phyloP scores from a whole-genome alignment of 2,113 vertebrate species.

The Brienomyrus brachyistius region DNA sequence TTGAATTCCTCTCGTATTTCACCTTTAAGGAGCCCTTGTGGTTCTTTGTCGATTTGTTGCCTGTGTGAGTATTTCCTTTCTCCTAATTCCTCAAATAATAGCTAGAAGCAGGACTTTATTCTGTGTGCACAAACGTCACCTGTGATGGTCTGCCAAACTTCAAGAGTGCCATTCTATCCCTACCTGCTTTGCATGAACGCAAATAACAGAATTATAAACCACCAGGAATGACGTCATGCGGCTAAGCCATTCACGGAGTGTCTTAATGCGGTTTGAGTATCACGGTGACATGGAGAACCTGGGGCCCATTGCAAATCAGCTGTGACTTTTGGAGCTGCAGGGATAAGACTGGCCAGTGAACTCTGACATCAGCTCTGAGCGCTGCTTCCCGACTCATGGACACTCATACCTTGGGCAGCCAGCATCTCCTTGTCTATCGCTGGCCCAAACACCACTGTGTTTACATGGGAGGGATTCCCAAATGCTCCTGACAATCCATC shows the following conservation, averaged over 20 bases:
- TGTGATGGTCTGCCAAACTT: background rate
- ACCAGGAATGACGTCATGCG: background rate
- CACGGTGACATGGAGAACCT: background rate
- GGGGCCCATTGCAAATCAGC: background rate
- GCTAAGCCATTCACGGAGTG: background rate
- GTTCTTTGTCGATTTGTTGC: background rate
- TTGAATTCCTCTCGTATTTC: background rate
- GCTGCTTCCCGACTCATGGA: background rate
- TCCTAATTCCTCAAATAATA: background rate
- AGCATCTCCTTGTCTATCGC: background rate
- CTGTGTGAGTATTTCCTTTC: background rate
- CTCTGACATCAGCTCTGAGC: background rate
- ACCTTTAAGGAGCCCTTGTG: background rate
- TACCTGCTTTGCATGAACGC: conserved; percentile 4
- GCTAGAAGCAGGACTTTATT: background rate
- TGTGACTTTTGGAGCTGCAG: background rate
- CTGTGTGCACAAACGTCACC: background rate
- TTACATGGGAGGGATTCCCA: background rate
- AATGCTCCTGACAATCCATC: background rate
- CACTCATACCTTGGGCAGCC: background rate
- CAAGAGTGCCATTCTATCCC: background rate
- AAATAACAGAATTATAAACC: background rate
- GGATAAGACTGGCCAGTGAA: background rate
- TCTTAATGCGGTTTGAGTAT: background rate
- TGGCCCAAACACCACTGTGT: background rate